Percentiles rank a stretch among this genome's conserved stretches.
phyloP scores from a whole-genome alignment of 2,888 invertebrate species.

The Peribatodes rhomboidaria region DNA sequence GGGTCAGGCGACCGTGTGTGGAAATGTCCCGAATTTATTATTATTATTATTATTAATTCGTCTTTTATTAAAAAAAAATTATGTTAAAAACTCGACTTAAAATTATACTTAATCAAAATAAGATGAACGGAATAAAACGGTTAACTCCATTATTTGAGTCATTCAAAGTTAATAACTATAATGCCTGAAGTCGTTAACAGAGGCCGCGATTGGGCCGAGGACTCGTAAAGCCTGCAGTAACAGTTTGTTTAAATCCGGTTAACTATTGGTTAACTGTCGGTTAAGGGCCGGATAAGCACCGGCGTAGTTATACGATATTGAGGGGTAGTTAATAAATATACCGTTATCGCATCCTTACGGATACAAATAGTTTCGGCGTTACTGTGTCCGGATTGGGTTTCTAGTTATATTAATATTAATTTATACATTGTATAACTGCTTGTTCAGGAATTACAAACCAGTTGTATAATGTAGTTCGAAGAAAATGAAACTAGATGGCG shows the following conservation, averaged over 20 bases:
- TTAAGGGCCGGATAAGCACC: constrained; percentile 46
- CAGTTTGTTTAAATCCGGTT: constrained; percentile 48
- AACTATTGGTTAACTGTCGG: constrained; percentile 53
- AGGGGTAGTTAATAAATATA: constrained; percentile 26
- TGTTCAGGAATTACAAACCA: no score
- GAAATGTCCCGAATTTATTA: no score
- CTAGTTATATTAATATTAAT: no score
- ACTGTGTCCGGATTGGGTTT: background rate
- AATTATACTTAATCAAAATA: no score
- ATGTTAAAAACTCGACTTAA: no score
- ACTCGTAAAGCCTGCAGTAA: constrained; percentile 44
- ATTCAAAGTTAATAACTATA: constrained; percentile 20
- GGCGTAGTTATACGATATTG: constrained; percentile 44
- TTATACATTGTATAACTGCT: no score
- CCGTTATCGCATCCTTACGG: background rate
- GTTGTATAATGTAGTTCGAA: no score
- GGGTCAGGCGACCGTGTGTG: no score
- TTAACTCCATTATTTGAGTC: constrained; percentile 4
- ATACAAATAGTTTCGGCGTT: background rate
- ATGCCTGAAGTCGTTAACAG: constrained; percentile 11
- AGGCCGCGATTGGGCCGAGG: constrained; percentile 47
- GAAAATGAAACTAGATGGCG: no score
- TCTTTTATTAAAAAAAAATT: no score
- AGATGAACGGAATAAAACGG: background rate
- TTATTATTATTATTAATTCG: no score